These are phyloP conservation scores for Lontra canadensis DNA, from an alignment of 2,113 vertebrate genomes.

Conservation along the genomic window DNA sequence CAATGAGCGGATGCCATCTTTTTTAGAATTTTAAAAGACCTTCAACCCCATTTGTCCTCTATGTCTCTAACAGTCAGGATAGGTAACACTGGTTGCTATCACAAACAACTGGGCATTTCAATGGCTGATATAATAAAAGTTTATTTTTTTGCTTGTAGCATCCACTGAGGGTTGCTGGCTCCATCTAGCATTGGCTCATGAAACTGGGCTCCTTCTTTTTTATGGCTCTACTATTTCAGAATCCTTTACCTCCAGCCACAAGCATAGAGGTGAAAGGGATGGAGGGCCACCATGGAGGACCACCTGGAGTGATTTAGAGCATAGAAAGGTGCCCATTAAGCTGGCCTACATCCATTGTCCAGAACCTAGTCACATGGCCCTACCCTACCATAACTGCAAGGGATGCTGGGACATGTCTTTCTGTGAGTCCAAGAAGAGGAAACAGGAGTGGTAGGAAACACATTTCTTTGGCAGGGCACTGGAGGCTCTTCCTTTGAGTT, in stretches of 20 bases:
- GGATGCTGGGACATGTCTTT: neutral
- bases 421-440: neutral
- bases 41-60: neutral
- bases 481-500: neutral
- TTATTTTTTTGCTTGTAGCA: neutral
- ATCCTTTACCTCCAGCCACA: neutral
- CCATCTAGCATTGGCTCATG: neutral
- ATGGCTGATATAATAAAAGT: neutral
- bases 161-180: neutral
- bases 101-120: neutral
- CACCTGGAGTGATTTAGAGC: neutral
- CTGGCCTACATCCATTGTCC: neutral
- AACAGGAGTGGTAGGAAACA: neutral
- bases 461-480: neutral
- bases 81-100: neutral
- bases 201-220: neutral
- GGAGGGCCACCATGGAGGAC: neutral
- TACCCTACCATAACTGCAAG: neutral
- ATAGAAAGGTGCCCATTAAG: neutral
- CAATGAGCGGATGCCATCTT: neutral
- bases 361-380: neutral
- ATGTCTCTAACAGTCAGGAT: neutral
- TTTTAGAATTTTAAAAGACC: neutral
- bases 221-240: neutral
- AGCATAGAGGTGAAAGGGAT: neutral